These are phyloP conservation scores for Pseudomyrmex cubaensis DNA, from an alignment of 1,140 invertebrate species.

Conservation along the genomic window DNA sequence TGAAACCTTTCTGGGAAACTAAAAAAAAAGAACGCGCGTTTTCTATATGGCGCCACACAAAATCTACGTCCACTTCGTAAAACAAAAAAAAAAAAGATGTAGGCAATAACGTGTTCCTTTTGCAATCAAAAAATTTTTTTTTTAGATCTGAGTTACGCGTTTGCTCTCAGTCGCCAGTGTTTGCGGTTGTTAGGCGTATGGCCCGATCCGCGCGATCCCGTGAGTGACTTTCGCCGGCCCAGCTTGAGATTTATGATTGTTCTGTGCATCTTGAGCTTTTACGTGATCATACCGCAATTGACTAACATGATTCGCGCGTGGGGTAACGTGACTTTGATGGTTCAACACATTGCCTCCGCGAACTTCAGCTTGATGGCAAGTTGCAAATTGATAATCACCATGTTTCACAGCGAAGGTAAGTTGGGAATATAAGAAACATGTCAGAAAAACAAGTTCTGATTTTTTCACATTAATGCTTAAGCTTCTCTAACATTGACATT, in stretches of 20 bases:
- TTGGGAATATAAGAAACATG: too few species aligned
- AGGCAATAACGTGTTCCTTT: neutral
- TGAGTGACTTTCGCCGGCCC: neutral
- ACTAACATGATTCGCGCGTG: neutral
- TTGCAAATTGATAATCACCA: neutral
- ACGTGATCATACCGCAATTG: neutral
- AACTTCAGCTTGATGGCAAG: conserved; percentile 14
- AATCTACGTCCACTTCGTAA: too few species aligned
- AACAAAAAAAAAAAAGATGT: too few species aligned
- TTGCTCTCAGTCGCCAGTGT: neutral
- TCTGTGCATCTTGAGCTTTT: neutral
- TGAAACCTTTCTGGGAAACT: too few species aligned
- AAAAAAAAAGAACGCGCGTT: too few species aligned
- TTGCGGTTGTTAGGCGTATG: neutral
- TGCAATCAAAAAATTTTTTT: neutral
- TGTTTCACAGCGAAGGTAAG: conserved; percentile 30
- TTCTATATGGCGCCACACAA: too few species aligned
- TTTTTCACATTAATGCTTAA: too few species aligned
- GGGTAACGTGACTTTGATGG: conserved; percentile 1
- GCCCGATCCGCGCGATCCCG: too few species aligned
- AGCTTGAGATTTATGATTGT: neutral
- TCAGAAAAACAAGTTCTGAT: too few species aligned
- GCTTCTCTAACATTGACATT: too few species aligned
- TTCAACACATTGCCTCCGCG: neutral
- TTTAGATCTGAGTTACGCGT: conserved; percentile 8